Percentiles rank a stretch among this genome's conserved stretches.
phyloP scores from a whole-genome alignment of 1,140 invertebrate genomes.

The Temnothorax longispinosus region DNA sequence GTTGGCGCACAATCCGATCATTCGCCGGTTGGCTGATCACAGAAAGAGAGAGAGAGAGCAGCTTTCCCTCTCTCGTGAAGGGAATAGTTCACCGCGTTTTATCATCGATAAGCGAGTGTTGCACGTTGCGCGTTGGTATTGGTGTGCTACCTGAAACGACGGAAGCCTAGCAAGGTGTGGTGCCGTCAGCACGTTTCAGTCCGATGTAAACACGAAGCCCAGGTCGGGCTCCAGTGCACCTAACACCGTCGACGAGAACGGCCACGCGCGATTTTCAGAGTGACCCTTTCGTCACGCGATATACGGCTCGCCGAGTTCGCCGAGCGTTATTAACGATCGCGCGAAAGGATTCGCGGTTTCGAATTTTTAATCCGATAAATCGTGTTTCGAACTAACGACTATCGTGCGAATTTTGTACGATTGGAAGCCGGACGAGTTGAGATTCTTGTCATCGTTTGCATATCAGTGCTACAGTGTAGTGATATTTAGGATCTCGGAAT shows the following conservation, averaged over 20 bases:
- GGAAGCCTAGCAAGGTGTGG: slow-evolving; percentile 76
- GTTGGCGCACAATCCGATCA: slow-evolving; percentile 72
- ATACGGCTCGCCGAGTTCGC: slow-evolving; percentile 10
- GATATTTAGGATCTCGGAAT: background rate
- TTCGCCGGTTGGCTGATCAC: slow-evolving; percentile 74
- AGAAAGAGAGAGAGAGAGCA: slow-evolving; percentile 65
- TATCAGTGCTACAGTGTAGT: background rate
- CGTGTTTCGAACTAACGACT: background rate
- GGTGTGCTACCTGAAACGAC: slow-evolving; percentile 71
- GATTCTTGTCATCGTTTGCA: background rate
- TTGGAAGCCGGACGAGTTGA: background rate
- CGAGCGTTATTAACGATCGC: background rate
- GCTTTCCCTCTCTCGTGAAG: slow-evolving; percentile 57
- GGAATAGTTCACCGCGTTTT: slow-evolving; percentile 64
- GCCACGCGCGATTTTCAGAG: slow-evolving; percentile 53
- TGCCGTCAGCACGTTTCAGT: slow-evolving; percentile 71
- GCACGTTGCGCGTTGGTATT: slow-evolving; percentile 60
- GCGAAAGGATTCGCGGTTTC: background rate
- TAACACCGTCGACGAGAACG: slow-evolving; percentile 69
- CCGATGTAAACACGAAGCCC: slow-evolving; percentile 72
- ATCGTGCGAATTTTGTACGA: background rate
- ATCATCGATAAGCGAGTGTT: slow-evolving; percentile 18
- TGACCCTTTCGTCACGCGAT: slow-evolving; percentile 49
- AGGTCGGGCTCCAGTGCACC: slow-evolving; percentile 74
- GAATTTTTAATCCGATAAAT: slow-evolving; percentile 15